Evolutionary conservation across 2,797 vertebrate genomes (phyloP).

Genomic region (Typhlichthys subterraneus): DNA sequence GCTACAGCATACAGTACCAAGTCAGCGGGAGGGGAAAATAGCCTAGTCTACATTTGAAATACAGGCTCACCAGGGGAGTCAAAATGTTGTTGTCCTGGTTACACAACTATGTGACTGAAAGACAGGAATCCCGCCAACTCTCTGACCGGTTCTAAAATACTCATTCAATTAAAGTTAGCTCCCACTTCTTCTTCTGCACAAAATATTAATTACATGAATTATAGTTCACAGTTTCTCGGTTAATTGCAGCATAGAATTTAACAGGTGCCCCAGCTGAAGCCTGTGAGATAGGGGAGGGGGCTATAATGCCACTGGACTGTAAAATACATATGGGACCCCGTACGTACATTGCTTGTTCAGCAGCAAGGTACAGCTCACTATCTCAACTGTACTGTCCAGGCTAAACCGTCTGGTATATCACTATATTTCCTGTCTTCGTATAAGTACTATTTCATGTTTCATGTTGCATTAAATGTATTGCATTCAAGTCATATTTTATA

Average conservation of each 20-base stretch:
- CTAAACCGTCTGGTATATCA: slow-evolving; percentile 8
- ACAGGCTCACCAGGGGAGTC: slow-evolving; percentile 32
- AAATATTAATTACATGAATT: slow-evolving; percentile 79
- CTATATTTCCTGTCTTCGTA: slow-evolving; percentile 3
- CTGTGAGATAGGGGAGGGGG: slow-evolving; percentile 59
- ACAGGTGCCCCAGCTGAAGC: slow-evolving; percentile 72
- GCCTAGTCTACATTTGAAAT: slow-evolving; percentile 49
- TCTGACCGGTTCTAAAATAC: slow-evolving; percentile 65
- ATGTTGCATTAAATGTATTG: slow-evolving; percentile 7
- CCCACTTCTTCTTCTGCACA: slow-evolving; percentile 55
- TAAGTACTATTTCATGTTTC: slow-evolving; percentile 5
- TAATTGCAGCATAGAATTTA: slow-evolving; percentile 71
- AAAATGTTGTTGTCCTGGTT: slow-evolving; percentile 36
- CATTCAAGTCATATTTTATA: too few relatives aligned
- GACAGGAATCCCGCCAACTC: slow-evolving; percentile 45
- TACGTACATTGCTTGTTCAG: slow-evolving; percentile 32
- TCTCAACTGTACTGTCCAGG: slow-evolving; percentile 6
- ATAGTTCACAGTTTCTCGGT: slow-evolving; percentile 73
- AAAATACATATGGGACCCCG: slow-evolving; percentile 73
- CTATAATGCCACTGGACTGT: slow-evolving; percentile 72
- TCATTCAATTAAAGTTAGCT: slow-evolving; percentile 70
- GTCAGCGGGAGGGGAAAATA: slow-evolving; percentile 43
- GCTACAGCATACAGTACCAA: slow-evolving; percentile 7
- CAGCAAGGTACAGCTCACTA: slow-evolving; percentile 19
- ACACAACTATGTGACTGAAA: slow-evolving; percentile 41